Evolutionary conservation across 2,797 vertebrate species (phyloP), one percentile per base, ranked within the genome.

Genomic region (Syngnathus rostellatus): DNA sequence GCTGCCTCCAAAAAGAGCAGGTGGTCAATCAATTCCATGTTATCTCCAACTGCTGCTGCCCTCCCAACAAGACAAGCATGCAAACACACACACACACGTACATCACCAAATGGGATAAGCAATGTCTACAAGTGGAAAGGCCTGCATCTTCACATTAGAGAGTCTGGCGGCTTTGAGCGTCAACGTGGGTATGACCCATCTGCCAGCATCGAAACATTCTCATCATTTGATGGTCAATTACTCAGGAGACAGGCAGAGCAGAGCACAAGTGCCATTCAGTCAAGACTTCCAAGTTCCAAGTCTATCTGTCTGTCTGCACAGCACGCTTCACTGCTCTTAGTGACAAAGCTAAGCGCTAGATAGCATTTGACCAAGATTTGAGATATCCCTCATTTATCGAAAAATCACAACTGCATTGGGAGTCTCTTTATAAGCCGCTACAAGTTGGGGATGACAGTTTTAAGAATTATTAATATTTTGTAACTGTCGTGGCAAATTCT

Each of bases 141-240:
- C 62, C 48, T 39, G 63, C 67, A 61, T 8, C 8, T 64, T 68
- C 57, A 67, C 38, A 4, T 66, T 55, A 75, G 57, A 75, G 66
- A 68, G 69, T 43, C n/a, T 4, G 53, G 69, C 55, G 68, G 66
- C 48, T 73, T 67, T 16, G 40, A 45, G 59, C 65, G 75, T 75
- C 68, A 73, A 75, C 79, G 83, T 50, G 72, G 75, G 81, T 77
- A 77, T 79, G 59, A 46, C 75, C 77, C 80, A 79, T 77, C 82
- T 85, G 82, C 84, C 83, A 82, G 75, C 68, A 50, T 67, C 45
- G 66, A 86, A 66, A 83, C 75, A 78, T 83, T 88, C 79, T 82
- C 82, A 88, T 88, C 83, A 84, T 83, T 79, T 80, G 83, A 85
- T 46, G 86, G 81, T 81, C 83, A 88, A 87, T 85, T 85, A 85